These are phyloP conservation scores for Lutjanus argentimaculatus DNA, from an alignment of 2,797 vertebrate genomes.

Conservation along the genomic window DNA sequence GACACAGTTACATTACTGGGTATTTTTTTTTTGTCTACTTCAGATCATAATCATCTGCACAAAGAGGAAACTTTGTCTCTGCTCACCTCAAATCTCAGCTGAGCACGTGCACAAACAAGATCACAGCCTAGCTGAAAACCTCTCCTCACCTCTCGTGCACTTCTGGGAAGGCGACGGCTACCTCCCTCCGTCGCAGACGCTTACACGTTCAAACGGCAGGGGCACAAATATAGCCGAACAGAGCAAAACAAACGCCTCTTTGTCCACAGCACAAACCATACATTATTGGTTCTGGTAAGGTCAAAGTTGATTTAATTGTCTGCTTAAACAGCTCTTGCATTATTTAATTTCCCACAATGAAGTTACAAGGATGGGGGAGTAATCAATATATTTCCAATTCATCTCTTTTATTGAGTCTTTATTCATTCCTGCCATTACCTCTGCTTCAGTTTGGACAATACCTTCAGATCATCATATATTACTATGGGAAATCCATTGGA, in stretches of 20 bases:
- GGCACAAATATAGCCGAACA: conserved; percentile 73
- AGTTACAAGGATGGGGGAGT: conserved; percentile 68
- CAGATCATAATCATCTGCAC: background rate
- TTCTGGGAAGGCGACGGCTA: conserved; percentile 27
- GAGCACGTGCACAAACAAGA: background rate
- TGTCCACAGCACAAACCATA: conserved; percentile 78
- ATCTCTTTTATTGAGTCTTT: conserved; percentile 10
- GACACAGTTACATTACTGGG: background rate
- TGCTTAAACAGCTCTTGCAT: conserved; percentile 87
- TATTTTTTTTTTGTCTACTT: background rate
- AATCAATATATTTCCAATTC: conserved; percentile 73
- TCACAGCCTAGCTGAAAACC: background rate
- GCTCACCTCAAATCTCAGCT: background rate
- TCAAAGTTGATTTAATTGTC: conserved; percentile 88
- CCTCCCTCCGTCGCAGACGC: conserved; percentile 55
- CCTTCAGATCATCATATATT: background rate
- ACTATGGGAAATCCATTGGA: background rate
- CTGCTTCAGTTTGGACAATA: background rate
- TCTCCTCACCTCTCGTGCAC: conserved; percentile 17
- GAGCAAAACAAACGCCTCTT: conserved; percentile 79
- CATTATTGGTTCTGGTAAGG: conserved; percentile 84
- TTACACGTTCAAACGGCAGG: conserved; percentile 67
- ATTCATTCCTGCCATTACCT: background rate
- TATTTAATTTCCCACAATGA: conserved; percentile 88
- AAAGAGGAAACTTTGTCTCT: background rate